Percentiles rank a stretch among this genome's conserved stretches.
Evolutionary conservation across 2,797 vertebrate genomes (phyloP).

Genomic region (Hydrolagus colliei): DNA sequence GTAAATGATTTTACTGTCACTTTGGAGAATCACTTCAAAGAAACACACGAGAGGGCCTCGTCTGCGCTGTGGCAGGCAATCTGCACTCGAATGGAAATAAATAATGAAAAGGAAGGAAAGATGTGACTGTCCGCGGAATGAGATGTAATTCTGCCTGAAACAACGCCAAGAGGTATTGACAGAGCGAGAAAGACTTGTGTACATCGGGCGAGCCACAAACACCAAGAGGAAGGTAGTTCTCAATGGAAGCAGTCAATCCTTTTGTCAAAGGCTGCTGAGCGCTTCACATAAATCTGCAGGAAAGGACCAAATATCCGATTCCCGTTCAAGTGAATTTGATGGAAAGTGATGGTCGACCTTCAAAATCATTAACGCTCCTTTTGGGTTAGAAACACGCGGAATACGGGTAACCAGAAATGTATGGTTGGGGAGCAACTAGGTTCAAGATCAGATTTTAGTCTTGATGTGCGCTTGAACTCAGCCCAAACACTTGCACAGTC

Average conservation of each 20-base stretch:
- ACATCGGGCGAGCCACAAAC: neutral
- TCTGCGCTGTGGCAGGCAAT: constrained; percentile 22
- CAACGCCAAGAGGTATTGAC: constrained; percentile 55
- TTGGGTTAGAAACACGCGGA: neutral
- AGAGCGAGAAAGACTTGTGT: constrained; percentile 34
- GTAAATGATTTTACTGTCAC: constrained; percentile 23
- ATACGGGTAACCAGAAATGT: neutral
- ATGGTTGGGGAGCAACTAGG: no score
- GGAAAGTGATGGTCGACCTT: neutral
- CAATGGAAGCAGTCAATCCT: constrained; percentile 69
- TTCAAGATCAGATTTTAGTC: neutral
- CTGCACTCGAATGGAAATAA: constrained; percentile 19
- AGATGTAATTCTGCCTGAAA: constrained; percentile 68
- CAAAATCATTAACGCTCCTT: neutral
- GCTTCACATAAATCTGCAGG: constrained; percentile 41
- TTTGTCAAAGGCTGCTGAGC: constrained; percentile 66
- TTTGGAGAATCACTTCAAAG: constrained; percentile 24
- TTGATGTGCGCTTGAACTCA: neutral
- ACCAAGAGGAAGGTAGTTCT: constrained; percentile 48
- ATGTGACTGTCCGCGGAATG: constrained; percentile 36
- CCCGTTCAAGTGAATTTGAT: neutral
- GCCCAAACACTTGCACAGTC: no score
- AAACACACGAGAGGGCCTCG: neutral
- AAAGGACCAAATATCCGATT: neutral
- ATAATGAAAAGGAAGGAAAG: constrained; percentile 13